These are phyloP conservation scores for Acanthosepion esculentum DNA, from an alignment of 2,888 invertebrate genomes.

Conservation along the genomic window DNA sequence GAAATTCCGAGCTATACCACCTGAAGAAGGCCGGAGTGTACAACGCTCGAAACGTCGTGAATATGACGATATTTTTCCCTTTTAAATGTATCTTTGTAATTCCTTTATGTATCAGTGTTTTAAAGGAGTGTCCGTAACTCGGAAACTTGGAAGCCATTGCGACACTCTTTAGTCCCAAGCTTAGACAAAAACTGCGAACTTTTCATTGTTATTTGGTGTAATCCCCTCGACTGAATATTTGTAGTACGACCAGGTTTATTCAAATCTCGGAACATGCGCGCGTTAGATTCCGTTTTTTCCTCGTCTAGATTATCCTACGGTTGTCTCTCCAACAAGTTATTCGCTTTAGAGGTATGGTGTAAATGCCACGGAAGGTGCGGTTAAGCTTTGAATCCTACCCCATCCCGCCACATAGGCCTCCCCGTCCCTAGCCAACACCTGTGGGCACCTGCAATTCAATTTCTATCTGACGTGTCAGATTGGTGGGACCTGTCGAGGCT, in stretches of 20 bases:
- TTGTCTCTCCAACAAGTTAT: not conserved
- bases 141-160: too few relatives aligned
- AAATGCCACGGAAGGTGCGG: too few relatives aligned
- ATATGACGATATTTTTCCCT: too few relatives aligned
- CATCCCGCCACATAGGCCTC: not conserved
- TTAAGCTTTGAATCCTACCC: not conserved
- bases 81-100: too few relatives aligned
- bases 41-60: too few relatives aligned
- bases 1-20: too few relatives aligned
- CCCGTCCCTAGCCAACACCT: not conserved
- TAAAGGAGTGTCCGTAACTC: too few relatives aligned
- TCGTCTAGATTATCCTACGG: not conserved
- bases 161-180: too few relatives aligned
- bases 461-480: not conserved
- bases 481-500: not conserved
- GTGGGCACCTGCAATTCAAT: conserved; percentile 16
- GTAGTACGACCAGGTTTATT: not conserved
- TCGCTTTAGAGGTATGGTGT: not conserved
- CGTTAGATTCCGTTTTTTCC: not conserved
- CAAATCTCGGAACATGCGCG: not conserved
- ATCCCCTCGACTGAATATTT: not conserved
- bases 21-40: too few relatives aligned
- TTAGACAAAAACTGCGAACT: not conserved
- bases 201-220: not conserved
- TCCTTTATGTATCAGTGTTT: too few relatives aligned